Conservation (phyloP, 2,888 invertebrate genomes). For the Drosophila engyochracea region DNA sequence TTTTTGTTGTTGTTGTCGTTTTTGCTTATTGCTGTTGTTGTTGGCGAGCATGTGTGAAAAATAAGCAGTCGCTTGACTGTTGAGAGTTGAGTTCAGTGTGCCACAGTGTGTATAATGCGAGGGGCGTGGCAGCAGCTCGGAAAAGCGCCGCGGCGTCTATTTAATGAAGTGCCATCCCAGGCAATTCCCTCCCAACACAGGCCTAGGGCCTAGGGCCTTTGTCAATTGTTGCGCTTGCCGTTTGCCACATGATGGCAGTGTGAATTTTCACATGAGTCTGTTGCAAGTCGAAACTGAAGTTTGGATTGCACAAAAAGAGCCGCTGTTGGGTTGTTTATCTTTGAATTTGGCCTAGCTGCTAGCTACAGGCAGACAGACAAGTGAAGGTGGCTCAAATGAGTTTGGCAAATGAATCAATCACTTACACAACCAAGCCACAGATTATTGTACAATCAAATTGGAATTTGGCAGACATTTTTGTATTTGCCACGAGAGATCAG, state of each 20-base stretch:
- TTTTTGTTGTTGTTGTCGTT: constrained; percentile 14
- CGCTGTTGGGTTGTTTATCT: constrained; percentile 41
- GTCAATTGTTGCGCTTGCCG: constrained; percentile 25
- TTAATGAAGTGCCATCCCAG: constrained; percentile 75
- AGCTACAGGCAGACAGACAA: not conserved
- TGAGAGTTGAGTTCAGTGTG: constrained; percentile 11
- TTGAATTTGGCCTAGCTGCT: constrained; percentile 35
- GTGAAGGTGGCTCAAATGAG: constrained; percentile 28
- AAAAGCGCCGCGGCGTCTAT: constrained; percentile 80
- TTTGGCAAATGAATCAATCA: constrained; percentile 28
- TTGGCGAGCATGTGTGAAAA: constrained; percentile 78
- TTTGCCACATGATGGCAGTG: constrained; percentile 54
- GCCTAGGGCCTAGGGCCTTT: constrained; percentile 37
- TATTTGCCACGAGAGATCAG: not conserved
- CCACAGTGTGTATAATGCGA: constrained; percentile 60
- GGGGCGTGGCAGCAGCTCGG: constrained; percentile 63
- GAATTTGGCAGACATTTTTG: not conserved
- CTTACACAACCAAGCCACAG: not conserved
- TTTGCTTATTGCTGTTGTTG: constrained; percentile 33
- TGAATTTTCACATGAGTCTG: constrained; percentile 75
- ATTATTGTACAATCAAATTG: not conserved
- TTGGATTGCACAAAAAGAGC: constrained; percentile 35
- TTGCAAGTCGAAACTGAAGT: constrained; percentile 33
- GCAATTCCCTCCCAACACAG: constrained; percentile 32
- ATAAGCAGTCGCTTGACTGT: constrained; percentile 69